Evolutionary conservation across 2,113 vertebrate genomes (phyloP).

Genomic region (Oxyura jamaicensis): DNA sequence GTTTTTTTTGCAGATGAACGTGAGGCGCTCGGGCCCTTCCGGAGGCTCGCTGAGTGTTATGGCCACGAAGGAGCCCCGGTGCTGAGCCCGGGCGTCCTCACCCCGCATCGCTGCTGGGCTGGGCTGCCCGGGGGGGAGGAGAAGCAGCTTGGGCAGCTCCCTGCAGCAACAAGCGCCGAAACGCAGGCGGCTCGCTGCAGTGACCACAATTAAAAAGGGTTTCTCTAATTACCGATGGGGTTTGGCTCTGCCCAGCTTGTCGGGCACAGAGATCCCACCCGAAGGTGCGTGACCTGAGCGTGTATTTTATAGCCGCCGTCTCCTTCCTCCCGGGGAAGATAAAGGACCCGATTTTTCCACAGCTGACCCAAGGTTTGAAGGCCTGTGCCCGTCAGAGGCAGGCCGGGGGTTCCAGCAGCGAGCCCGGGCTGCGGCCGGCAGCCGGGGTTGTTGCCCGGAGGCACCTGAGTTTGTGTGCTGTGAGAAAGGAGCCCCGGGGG

Average conservation of each 20-base stretch:
- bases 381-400: background rate
- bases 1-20: background rate
- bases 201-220: rapidly evolving
- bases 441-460: rapidly evolving
- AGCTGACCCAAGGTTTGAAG: background rate
- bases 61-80: background rate
- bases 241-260: background rate
- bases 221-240: background rate
- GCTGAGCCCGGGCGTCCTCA: background rate
- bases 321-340: background rate
- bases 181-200: background rate
- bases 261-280: background rate
- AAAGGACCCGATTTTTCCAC: background rate
- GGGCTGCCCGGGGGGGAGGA: too few species aligned
- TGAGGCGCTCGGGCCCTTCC: slow-evolving; percentile 9
- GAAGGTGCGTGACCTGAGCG: background rate
- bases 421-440: background rate
- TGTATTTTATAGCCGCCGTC: background rate
- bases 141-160: background rate
- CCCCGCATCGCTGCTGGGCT: background rate
- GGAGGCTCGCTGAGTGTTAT: background rate
- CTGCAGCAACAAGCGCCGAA: rapidly evolving
- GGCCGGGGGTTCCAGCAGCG: background rate
- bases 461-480: rapidly evolving
- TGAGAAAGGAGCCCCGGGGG: background rate